Percentiles rank a stretch among this genome's conserved stretches.
Conservation (phyloP, 2,888 invertebrate species). For the Artemia sinica region DNA sequence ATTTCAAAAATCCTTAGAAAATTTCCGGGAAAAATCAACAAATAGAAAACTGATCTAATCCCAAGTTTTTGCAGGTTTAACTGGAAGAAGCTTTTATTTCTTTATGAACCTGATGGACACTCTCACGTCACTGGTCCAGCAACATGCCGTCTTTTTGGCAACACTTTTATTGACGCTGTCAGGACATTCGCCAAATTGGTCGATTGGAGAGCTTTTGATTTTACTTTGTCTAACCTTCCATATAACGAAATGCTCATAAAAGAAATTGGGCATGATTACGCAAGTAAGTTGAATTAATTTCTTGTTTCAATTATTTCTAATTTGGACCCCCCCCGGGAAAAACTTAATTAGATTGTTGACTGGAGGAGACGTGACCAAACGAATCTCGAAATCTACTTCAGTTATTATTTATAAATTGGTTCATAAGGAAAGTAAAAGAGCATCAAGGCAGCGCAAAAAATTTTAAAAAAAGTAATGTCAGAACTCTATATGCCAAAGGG, state of each 20-base stretch:
- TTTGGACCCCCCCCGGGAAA: too few relatives aligned
- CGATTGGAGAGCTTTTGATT: constrained; percentile 42
- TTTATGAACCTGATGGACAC: constrained; percentile 58
- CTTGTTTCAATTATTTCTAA: too few relatives aligned
- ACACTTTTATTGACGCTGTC: constrained; percentile 46
- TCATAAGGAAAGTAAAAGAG: too few relatives aligned
- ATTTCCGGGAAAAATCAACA: too few relatives aligned
- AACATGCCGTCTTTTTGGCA: constrained; percentile 59
- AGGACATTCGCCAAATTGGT: constrained; percentile 29
- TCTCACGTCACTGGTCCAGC: constrained; percentile 45
- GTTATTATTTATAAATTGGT: too few relatives aligned
- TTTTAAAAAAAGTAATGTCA: too few relatives aligned
- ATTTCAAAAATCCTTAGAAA: too few relatives aligned
- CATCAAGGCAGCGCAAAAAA: too few relatives aligned
- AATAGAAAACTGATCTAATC: neutral
- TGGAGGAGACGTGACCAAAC: too few relatives aligned
- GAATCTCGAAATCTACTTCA: too few relatives aligned
- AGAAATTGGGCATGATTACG: constrained; percentile 39
- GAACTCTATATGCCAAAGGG: too few relatives aligned
- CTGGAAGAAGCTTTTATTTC: constrained; percentile 52
- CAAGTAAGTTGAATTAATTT: constrained; percentile 42
- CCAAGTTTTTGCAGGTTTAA: constrained; percentile 39
- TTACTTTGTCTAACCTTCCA: constrained; percentile 42
- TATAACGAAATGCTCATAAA: constrained; percentile 45
- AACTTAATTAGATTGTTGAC: too few relatives aligned